These are phyloP conservation scores for Lamellibrachia satsuma DNA, from an alignment of 2,888 invertebrate genomes.

Conservation along the genomic window DNA sequence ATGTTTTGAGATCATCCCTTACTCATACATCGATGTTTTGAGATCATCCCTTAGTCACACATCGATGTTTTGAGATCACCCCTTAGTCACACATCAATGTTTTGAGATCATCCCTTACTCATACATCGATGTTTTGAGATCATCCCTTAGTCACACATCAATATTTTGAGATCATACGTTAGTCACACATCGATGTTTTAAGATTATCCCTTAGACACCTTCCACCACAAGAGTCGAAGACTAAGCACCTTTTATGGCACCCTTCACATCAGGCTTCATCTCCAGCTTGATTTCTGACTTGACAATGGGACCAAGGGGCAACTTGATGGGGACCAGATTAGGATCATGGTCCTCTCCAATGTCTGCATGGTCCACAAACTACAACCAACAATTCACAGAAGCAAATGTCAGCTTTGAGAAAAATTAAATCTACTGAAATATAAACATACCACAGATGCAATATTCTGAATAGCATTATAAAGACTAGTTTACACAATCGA, in stretches of 20 bases:
- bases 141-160: too few relatives aligned
- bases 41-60: too few relatives aligned
- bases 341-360: constrained; percentile 26
- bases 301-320: constrained; percentile 23
- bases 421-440: not conserved
- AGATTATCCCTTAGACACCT: not conserved
- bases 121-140: too few relatives aligned
- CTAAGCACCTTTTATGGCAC: not conserved
- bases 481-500: not conserved
- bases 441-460: not conserved
- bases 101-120: too few relatives aligned
- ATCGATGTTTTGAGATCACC: too few relatives aligned
- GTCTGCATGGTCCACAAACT: constrained; percentile 25
- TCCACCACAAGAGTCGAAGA: not conserved
- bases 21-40: too few relatives aligned
- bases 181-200: too few relatives aligned
- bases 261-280: constrained; percentile 7
- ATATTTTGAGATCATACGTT: too few relatives aligned
- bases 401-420: not conserved
- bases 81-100: too few relatives aligned
- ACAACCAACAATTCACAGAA: not conserved
- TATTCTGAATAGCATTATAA: not conserved
- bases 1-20: too few relatives aligned
- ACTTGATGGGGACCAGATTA: constrained; percentile 30
- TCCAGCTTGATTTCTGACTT: constrained; percentile 31